Conservation (phyloP, 2,797 vertebrate species). For the Sebastes trivittatus region DNA sequence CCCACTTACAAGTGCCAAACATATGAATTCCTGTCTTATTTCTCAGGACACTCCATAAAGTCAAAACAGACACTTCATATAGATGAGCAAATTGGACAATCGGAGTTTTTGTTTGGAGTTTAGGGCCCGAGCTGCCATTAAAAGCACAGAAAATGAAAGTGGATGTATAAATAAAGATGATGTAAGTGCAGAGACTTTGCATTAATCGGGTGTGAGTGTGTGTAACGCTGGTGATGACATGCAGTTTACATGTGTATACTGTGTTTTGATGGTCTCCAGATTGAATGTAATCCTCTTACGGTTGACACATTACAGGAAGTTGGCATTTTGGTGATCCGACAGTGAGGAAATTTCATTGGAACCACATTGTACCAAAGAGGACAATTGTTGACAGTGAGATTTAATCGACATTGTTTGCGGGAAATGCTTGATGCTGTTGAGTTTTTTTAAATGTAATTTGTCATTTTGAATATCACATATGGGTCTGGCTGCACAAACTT, state of each 20-base stretch:
- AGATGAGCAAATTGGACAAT: conserved; percentile 45
- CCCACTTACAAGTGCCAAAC: conserved; percentile 57
- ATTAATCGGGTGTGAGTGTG: neutral
- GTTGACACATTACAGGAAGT: conserved; percentile 22
- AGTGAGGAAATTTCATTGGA: neutral
- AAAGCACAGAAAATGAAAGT: neutral
- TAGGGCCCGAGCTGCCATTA: neutral
- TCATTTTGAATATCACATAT: neutral
- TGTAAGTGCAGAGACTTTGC: neutral
- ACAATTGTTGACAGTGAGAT: neutral
- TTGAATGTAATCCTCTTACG: neutral
- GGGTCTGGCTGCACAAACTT: neutral
- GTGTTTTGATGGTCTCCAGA: conserved; percentile 16
- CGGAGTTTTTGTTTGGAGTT: conserved; percentile 21
- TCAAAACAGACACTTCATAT: conserved; percentile 17
- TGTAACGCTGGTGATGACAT: neutral
- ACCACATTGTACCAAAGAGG: neutral
- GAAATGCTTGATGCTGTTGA: neutral
- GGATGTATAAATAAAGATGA: conserved; percentile 14
- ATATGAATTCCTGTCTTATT: conserved; percentile 40
- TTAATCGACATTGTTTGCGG: neutral
- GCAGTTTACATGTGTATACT: conserved; percentile 1
- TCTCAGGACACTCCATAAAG: conserved; percentile 19
- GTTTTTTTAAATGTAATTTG: neutral
- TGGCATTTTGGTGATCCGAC: neutral